Base-by-base conservation (phyloP, 1,140 invertebrate species). In the Drosophila littoralis region DNA sequence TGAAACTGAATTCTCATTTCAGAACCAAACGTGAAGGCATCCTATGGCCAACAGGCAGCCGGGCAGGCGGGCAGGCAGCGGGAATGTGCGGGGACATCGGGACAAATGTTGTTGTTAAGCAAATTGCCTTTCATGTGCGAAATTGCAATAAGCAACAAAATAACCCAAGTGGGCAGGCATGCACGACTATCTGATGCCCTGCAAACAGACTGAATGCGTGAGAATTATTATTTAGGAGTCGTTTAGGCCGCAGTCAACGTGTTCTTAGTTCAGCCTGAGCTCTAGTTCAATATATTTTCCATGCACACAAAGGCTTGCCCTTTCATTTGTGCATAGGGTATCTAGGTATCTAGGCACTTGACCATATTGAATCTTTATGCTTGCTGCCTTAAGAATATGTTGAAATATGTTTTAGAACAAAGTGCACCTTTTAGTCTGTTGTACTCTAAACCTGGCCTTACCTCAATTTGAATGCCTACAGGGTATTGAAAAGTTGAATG, bases 1-100 rank as follows among this genome's bases (percentile, higher is more conserved):
- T 75, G 72, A 70, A 75, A 70, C 66, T 75, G 58, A 70, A 70
- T 75, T 70, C 59, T 63, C 66, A 70, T 75, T 68, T 57, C 46
- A 42, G 7, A n/a, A 2, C 5, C n/a, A 10, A 61, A 74, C 35
- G 35, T 42, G 66, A 48, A 75, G 52, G 54, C 59, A 35, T 58
- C 58, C 57, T 5, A 58, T 59, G 67, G 50, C 42, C 71, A 60
- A 61, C 45, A 42, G 33, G 5, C 8, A 52, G 66, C 36, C 38
- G 38, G 42, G 38, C 33, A 2, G 43, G 9, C 12, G 22, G n/a
- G 12, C 12, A 2, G 38, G 12, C 43, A 38, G 43, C 15, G 8
- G 54, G 45, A 10, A 7, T 6, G 40, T 10, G 45, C 9, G 35
- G 8, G 35, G 36, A 17, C 9, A 32, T 32, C n/a, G 35, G n/a